phyloP scores from a whole-genome alignment of 2,797 vertebrate genomes.

The Centropyge bicolor region DNA sequence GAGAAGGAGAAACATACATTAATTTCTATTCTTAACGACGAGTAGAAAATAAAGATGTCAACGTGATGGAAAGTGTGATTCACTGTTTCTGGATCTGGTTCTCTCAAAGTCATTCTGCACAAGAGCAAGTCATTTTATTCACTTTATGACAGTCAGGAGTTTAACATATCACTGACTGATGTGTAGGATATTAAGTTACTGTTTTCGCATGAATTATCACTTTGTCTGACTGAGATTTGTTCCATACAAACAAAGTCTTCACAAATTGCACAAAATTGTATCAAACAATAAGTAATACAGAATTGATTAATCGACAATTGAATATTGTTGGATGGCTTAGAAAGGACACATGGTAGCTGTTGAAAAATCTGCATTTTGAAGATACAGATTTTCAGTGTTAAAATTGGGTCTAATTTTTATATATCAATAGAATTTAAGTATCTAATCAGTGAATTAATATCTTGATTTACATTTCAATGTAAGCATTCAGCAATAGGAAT shows the following conservation, averaged over 20 bases:
- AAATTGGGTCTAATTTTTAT: background rate
- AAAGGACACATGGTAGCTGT: background rate
- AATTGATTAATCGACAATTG: background rate
- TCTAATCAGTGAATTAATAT: background rate
- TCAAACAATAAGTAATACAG: background rate
- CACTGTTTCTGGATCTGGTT: background rate
- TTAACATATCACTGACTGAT: background rate
- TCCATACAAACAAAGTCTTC: background rate
- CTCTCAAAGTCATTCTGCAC: conserved; percentile 18
- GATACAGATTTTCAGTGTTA: background rate
- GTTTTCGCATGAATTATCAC: background rate
- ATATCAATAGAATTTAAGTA: background rate
- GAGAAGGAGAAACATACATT: background rate
- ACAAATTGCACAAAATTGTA: background rate
- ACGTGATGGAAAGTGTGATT: conserved; percentile 24
- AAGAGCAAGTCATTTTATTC: conserved; percentile 32
- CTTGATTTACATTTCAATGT: conserved; percentile 1
- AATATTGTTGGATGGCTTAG: too few relatives aligned
- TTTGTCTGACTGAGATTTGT: conserved; percentile 1
- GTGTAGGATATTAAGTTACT: background rate
- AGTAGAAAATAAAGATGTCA: conserved; percentile 39
- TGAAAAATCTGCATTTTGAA: background rate
- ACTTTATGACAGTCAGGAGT: conserved; percentile 5
- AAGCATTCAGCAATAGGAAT: background rate
- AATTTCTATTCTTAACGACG: background rate